These are phyloP conservation scores for Agonopterix heracliana DNA, from an alignment of 2,888 invertebrate genomes.

Conservation along the genomic window DNA sequence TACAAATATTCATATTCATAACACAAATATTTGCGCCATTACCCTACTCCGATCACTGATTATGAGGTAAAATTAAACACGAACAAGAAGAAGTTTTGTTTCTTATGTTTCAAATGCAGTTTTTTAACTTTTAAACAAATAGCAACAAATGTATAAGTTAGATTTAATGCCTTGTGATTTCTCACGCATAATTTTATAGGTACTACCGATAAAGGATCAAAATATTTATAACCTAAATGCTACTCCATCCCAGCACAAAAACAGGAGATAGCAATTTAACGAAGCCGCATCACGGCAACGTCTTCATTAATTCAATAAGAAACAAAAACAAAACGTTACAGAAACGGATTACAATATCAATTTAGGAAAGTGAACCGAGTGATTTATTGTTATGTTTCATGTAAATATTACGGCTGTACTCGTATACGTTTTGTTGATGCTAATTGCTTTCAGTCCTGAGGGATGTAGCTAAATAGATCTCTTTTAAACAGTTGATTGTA, in stretches of 20 bases:
- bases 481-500: too few species aligned
- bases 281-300: conserved; percentile 66
- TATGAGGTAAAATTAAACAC: too few species aligned
- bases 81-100: too few species aligned
- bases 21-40: too few species aligned
- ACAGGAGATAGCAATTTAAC: conserved; percentile 70
- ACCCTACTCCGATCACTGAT: too few species aligned
- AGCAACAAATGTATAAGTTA: too few species aligned
- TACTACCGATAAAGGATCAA: neutral
- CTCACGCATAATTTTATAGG: too few species aligned
- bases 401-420: conserved; percentile 50
- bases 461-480: conserved; percentile 4
- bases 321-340: conserved; percentile 57
- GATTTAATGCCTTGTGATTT: too few species aligned
- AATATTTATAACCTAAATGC: conserved; percentile 16
- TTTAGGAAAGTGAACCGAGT: conserved; percentile 72
- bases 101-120: too few species aligned
- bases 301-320: conserved; percentile 70
- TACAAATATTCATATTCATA: too few species aligned
- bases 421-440: conserved; percentile 30
- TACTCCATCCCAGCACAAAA: conserved; percentile 31
- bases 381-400: conserved; percentile 66
- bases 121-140: too few species aligned
- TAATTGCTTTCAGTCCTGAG: conserved; percentile 34
- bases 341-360: conserved; percentile 73